Conservation (phyloP, 1,140 invertebrate genomes). For the Drosophila ambigua region DNA sequence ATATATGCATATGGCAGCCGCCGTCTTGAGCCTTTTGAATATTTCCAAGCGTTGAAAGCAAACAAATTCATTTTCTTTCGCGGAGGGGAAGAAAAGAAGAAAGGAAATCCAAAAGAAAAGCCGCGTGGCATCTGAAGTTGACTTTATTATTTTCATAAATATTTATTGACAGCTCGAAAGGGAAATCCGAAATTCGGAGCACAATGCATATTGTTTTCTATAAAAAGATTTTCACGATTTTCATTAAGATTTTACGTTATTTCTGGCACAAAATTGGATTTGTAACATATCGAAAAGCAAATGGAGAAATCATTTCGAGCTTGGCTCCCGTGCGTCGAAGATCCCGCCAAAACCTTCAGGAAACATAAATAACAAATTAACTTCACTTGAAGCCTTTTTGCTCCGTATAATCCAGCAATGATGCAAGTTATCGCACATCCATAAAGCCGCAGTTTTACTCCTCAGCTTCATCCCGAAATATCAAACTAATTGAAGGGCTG, state of each 20-base stretch:
- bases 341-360: slow-evolving; percentile 12
- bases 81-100: slow-evolving; percentile 17
- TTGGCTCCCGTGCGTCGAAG: neutral
- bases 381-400: slow-evolving; percentile 9
- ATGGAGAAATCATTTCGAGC: neutral
- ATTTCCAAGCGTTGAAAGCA: slow-evolving; percentile 44
- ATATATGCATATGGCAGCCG: slow-evolving; percentile 47
- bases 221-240: slow-evolving; percentile 52
- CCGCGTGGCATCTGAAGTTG: slow-evolving; percentile 62
- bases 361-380: slow-evolving; percentile 26
- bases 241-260: slow-evolving; percentile 32
- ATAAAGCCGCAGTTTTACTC: slow-evolving; percentile 38
- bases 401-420: neutral
- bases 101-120: slow-evolving; percentile 38
- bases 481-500: slow-evolving; percentile 45
- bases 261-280: slow-evolving; percentile 32
- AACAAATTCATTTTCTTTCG: slow-evolving; percentile 65
- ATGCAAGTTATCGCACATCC: slow-evolving; percentile 35
- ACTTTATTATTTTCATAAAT: slow-evolving; percentile 75
- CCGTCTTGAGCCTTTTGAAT: slow-evolving; percentile 47
- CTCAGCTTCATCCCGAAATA: slow-evolving; percentile 19
- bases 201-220: slow-evolving; percentile 43
- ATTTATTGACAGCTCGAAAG: slow-evolving; percentile 67
- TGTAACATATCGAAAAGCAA: slow-evolving; percentile 6
- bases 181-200: neutral